These are phyloP conservation scores for Brachyopa scutellaris DNA, from an alignment of 2,888 invertebrate species.

Conservation along the genomic window DNA sequence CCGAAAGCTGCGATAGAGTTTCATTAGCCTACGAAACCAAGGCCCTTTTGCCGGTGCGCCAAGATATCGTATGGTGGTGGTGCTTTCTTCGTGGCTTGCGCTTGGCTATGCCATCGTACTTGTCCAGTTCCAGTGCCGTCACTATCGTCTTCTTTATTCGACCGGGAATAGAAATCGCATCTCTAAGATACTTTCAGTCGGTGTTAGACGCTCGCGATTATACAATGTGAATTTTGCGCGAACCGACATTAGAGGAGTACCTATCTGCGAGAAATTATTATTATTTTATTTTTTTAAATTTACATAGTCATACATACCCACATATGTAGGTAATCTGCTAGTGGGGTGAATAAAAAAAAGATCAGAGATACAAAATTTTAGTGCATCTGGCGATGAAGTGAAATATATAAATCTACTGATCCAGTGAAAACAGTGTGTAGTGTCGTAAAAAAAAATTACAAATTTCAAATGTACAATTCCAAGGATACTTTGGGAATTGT, in stretches of 20 bases:
- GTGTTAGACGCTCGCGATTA: constrained; percentile 59
- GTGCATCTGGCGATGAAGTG: neutral
- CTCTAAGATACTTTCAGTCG: constrained; percentile 63
- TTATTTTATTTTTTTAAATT: neutral
- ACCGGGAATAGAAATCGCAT: constrained; percentile 47
- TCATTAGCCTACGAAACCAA: constrained; percentile 16
- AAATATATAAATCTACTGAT: neutral
- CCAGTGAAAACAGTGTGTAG: neutral
- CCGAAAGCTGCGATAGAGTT: constrained; percentile 39
- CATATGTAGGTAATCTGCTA: neutral
- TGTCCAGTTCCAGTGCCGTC: constrained; percentile 20
- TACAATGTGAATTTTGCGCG: constrained; percentile 52
- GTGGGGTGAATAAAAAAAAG: constrained; percentile 17
- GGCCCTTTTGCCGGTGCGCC: constrained; percentile 30
- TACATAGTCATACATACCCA: too few relatives aligned
- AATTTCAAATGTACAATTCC: constrained; percentile 27
- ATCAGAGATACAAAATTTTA: constrained; percentile 5
- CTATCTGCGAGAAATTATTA: neutral
- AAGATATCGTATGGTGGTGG: constrained; percentile 2
- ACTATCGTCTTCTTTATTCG: constrained; percentile 17
- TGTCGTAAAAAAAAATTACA: neutral
- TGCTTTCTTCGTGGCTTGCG: constrained; percentile 30
- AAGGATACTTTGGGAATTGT: constrained; percentile 34
- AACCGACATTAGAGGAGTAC: neutral
- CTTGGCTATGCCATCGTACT: constrained; percentile 31